Conservation (phyloP, 2,113 vertebrate genomes). For the Ageneiosus marmoratus region DNA sequence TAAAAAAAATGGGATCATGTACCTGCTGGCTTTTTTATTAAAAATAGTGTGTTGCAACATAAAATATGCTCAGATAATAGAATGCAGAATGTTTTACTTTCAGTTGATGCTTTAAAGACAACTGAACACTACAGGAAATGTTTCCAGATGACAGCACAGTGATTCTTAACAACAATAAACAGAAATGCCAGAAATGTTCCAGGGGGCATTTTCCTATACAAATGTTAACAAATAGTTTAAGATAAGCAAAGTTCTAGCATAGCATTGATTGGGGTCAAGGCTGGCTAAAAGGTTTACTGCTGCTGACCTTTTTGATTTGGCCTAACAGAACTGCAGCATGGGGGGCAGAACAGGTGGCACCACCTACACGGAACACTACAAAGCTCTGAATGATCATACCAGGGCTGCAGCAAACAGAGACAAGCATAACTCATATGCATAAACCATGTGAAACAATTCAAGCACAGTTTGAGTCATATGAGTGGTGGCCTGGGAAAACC, state of each 20-base stretch:
- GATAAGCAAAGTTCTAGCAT: background rate
- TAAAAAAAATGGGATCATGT: background rate
- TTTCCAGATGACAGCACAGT: background rate
- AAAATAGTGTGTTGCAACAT: background rate
- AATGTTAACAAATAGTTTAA: background rate
- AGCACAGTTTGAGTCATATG: background rate
- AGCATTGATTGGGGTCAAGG: background rate
- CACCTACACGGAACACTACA: background rate
- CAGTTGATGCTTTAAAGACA: background rate
- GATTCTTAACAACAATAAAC: background rate
- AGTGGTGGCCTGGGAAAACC: background rate
- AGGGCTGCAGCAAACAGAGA: background rate
- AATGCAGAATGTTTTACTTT: background rate
- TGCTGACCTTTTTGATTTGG: constrained; percentile 11
- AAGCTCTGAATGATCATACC: background rate
- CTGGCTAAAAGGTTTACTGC: constrained; percentile 11
- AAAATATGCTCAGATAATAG: background rate
- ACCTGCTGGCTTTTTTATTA: background rate
- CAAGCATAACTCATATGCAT: background rate
- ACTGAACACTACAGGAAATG: background rate
- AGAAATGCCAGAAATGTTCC: background rate
- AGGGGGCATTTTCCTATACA: background rate
- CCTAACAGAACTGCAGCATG: background rate
- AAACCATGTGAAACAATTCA: background rate
- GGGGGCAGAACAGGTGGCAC: constrained; percentile 25